Conservation (phyloP, 2,113 vertebrate species). For the Origma solitaria region DNA sequence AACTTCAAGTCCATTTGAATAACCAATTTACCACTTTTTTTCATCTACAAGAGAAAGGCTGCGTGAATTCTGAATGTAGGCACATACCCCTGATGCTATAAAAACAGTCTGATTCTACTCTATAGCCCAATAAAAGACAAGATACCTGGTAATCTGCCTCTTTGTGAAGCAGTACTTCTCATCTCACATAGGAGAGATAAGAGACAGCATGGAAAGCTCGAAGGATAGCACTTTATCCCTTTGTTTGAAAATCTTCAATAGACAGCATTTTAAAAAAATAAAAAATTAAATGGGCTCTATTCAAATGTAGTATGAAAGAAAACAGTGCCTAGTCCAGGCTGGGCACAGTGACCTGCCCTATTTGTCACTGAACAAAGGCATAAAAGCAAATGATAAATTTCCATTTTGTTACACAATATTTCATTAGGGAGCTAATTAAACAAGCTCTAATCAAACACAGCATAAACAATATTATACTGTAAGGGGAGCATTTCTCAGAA, state of each 20-base stretch:
- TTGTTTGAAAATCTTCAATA: conserved; percentile 27
- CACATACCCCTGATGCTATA: background rate
- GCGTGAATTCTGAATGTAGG: background rate
- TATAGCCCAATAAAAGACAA: background rate
- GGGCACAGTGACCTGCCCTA: conserved; percentile 5
- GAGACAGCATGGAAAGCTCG: background rate
- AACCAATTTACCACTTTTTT: background rate
- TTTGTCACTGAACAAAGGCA: conserved; percentile 44
- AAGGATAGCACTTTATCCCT: conserved; percentile 9
- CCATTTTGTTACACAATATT: conserved; percentile 53
- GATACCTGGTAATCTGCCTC: background rate
- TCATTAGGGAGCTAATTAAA: conserved; percentile 62
- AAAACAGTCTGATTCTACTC: background rate
- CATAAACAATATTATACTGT: conserved; percentile 21
- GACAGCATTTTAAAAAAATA: background rate
- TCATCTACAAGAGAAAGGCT: background rate
- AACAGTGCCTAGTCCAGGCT: background rate
- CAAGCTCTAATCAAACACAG: conserved; percentile 21
- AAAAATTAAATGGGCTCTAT: background rate
- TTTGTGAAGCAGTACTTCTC: background rate
- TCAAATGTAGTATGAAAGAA: background rate
- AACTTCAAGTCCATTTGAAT: background rate
- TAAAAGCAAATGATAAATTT: conserved; percentile 47
- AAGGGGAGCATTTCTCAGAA: conserved; percentile 32
- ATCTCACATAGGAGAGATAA: background rate